Conservation (phyloP, 2,113 vertebrate species). For the Pipra filicauda region DNA sequence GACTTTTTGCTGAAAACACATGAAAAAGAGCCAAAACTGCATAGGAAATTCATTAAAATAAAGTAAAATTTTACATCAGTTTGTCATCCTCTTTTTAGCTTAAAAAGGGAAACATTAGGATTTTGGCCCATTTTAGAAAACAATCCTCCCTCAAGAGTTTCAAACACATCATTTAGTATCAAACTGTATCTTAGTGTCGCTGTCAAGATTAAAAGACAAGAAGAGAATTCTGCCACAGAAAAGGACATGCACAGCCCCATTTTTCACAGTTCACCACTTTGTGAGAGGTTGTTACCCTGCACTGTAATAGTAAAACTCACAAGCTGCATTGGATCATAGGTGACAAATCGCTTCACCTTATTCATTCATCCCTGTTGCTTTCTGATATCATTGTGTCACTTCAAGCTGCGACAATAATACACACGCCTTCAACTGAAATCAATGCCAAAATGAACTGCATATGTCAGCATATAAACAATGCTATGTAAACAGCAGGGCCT, state of each 20-base stretch:
- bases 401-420: conserved; percentile 50
- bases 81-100: background rate
- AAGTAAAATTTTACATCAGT: background rate
- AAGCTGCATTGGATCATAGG: conserved; percentile 25
- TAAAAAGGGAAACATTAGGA: background rate
- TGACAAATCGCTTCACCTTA: conserved; percentile 51
- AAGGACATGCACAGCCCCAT: background rate
- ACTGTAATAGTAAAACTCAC: background rate
- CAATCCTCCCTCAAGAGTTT: background rate
- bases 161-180: background rate
- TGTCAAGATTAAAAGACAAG: conserved; percentile 18
- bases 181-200: background rate
- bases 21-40: background rate
- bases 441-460: conserved; percentile 55
- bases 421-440: conserved; percentile 51
- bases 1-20: background rate
- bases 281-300: background rate
- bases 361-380: conserved; percentile 55
- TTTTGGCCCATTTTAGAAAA: background rate
- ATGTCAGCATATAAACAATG: conserved; percentile 62
- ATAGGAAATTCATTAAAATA: background rate
- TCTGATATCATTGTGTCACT: conserved; percentile 56
- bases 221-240: background rate
- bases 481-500: conserved; percentile 45
- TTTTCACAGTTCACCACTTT: conserved; percentile 3